These are phyloP conservation scores for Dryas iulia DNA, from an alignment of 1,140 invertebrate species.

Conservation along the genomic window DNA sequence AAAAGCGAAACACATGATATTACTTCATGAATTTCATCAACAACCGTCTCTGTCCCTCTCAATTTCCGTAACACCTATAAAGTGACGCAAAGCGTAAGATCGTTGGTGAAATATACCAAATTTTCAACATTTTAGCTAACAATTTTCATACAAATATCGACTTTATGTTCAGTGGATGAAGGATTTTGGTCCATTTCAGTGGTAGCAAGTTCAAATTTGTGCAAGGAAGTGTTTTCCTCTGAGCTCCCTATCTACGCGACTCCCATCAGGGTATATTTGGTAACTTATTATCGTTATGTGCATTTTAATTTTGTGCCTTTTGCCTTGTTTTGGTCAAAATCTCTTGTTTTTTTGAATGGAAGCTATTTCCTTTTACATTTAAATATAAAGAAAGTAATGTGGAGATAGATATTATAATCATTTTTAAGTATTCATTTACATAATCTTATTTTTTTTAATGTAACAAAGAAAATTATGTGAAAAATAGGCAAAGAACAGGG, in stretches of 20 bases:
- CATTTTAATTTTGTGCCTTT: conserved; percentile 3
- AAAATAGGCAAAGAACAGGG: too few relatives aligned
- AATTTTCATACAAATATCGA: background rate
- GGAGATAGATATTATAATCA: too few relatives aligned
- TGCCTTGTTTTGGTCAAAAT: background rate
- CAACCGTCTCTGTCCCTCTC: conserved; percentile 31
- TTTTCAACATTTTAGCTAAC: background rate
- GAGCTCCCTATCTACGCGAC: conserved; percentile 35
- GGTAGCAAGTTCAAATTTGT: background rate
- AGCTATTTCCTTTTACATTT: background rate
- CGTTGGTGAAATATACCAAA: conserved; percentile 27
- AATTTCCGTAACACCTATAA: conserved; percentile 51
- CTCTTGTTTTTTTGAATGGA: background rate
- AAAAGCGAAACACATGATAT: conserved; percentile 14
- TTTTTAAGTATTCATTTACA: too few relatives aligned
- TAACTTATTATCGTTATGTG: conserved; percentile 19
- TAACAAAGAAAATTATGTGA: too few relatives aligned
- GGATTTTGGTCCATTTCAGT: background rate
- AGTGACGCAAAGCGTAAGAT: conserved; percentile 51
- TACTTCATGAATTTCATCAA: conserved; percentile 30
- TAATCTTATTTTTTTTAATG: too few relatives aligned
- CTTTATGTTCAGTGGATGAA: background rate
- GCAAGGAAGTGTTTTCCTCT: conserved; percentile 38
- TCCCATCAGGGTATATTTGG: background rate
- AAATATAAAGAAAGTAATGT: background rate